Evolutionary conservation across 2,888 invertebrate species (phyloP).

Genomic region (Atherix ibis): DNA sequence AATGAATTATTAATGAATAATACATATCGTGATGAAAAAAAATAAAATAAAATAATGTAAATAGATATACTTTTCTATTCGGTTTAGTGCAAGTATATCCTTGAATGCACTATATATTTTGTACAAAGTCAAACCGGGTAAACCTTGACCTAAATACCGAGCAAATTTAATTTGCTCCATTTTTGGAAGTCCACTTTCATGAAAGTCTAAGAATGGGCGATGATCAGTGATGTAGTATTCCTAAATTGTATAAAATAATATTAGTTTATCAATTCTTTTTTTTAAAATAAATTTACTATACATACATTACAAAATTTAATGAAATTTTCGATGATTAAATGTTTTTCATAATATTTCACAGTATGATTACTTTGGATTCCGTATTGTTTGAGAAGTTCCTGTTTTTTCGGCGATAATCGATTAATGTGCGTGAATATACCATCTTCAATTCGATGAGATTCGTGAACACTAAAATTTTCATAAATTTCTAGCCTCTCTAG

Average conservation of each 20-base stretch:
- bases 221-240: constrained; percentile 33
- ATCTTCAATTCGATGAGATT: constrained; percentile 30
- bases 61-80: constrained; percentile 25
- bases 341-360: constrained; percentile 33
- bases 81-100: constrained; percentile 25
- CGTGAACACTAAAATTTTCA: constrained; percentile 31
- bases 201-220: constrained; percentile 33
- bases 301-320: constrained; percentile 34
- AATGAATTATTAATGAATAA: constrained; percentile 2
- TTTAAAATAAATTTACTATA: constrained; percentile 13
- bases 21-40: constrained; percentile 1
- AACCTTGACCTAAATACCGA: constrained; percentile 32
- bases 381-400: constrained; percentile 33
- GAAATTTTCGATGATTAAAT: constrained; percentile 33
- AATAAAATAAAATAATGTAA: not conserved
- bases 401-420: constrained; percentile 31
- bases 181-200: constrained; percentile 32
- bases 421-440: constrained; percentile 31
- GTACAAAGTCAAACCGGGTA: constrained; percentile 31
- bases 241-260: constrained; percentile 13
- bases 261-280: not conserved
- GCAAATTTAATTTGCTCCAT: constrained; percentile 32
- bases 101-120: constrained; percentile 31
- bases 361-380: constrained; percentile 34
- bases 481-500: constrained; percentile 27